A percentile compares a stretch with the other conserved stretches of the same genome.
phyloP scores from a whole-genome alignment of 2,888 invertebrate genomes.

The Seira sanloemensis region DNA sequence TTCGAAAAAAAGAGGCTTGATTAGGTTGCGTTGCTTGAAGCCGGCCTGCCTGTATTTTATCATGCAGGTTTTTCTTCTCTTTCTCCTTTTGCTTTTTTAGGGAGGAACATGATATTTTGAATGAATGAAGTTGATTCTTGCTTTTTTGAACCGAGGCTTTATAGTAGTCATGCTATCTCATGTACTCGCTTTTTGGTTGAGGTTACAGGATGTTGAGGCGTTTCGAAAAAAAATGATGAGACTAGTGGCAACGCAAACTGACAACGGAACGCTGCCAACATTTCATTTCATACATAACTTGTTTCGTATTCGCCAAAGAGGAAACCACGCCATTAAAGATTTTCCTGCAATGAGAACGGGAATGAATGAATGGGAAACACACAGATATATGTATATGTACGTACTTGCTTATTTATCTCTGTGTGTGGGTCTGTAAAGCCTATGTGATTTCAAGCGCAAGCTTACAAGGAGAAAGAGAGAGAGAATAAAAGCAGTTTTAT shows the following conservation, averaged over 20 bases:
- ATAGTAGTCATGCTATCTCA: not conserved
- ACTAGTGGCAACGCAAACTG: not conserved
- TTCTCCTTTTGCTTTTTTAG: not conserved
- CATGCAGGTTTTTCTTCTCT: not conserved
- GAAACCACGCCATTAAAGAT: not conserved
- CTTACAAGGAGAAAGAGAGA: no score
- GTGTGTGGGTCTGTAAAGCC: no score
- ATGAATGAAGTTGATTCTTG: conserved; percentile 49
- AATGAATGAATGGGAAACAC: not conserved
- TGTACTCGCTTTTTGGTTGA: conserved; percentile 27
- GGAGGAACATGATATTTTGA: conserved; percentile 50
- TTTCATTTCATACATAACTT: conserved; percentile 4
- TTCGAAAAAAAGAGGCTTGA: no score
- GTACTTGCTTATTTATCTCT: not conserved
- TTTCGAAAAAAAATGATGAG: conserved; percentile 28
- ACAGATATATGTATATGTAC: not conserved
- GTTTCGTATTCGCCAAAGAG: not conserved
- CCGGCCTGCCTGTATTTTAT: not conserved
- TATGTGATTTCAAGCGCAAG: no score
- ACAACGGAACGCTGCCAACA: not conserved
- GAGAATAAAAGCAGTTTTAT: not conserved
- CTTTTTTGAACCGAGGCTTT: not conserved
- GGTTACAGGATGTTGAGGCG: conserved; percentile 57
- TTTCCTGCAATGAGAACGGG: not conserved
- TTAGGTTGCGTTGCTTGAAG: no score